Evolutionary conservation across 2,797 vertebrate genomes (phyloP), one percentile per base, ranked within the genome.

Genomic region (Naso thynnoides): DNA sequence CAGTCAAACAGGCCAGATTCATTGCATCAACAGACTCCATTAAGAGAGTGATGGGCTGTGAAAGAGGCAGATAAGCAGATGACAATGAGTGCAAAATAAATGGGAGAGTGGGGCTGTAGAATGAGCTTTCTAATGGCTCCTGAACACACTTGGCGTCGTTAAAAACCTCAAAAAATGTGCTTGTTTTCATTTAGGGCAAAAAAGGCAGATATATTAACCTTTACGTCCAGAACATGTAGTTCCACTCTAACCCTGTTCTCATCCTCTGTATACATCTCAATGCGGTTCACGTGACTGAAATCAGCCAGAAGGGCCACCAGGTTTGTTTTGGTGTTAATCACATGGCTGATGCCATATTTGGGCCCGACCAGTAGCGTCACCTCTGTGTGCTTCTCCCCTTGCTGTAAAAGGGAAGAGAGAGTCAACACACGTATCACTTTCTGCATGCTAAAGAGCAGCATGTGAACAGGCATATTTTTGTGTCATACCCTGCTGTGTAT

Each of bases 271-370:
- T 97, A 99, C 97, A 99, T 99, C 89, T 99, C 98, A 21, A 99
- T 99, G 82, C 97, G 96, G 91, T 99, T 98, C 71, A 99, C 98
- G 0, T 99, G 98, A 88, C 98, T 99, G 91, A 99, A 99, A 88
- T 99, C 98, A 1, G 98, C 98, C 86, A 99, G 94, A 24, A 99
- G 96, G 13, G 98, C 97, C 82, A 99, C 97, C 76, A 99, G 94
- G 72, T 98, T 99, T 67, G 98, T 99, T 94, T 99, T 99, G 88
- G 97, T 97, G 93, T 99, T 99, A 78, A 99, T 99, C 73, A 99
- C 98, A 4, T 99, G 98, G 78, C 98, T 99, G 90, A 99, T 99
- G 58, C 98, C 98, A 0, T 99, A 99, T 39, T 96, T 95, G 0
- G 98, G 98, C n/a, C 98, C 98, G 52, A 99, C 97, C 74, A 99